Conservation (phyloP, 2,888 invertebrate genomes). For the Elysia crispata region DNA sequence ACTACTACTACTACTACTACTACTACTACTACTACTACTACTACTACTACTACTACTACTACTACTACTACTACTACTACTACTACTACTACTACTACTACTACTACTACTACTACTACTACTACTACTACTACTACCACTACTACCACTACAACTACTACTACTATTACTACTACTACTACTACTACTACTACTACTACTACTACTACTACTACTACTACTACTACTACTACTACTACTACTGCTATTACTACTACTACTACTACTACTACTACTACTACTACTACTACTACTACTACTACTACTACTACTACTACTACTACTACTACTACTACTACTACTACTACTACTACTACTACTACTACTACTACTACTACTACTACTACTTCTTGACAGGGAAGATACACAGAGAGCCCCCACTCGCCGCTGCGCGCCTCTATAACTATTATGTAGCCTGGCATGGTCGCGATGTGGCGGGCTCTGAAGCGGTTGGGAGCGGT, state of each 20-base stretch:
- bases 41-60: slow-evolving; percentile 4
- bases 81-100: slow-evolving; percentile 9
- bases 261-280: slow-evolving; percentile 9
- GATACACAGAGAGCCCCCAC: too few relatives aligned
- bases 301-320: not conserved
- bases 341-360: slow-evolving; percentile 9
- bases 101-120: slow-evolving; percentile 4
- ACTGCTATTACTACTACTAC: slow-evolving; percentile 4
- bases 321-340: slow-evolving; percentile 9
- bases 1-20: slow-evolving; percentile 9
- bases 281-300: slow-evolving; percentile 1
- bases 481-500: too few relatives aligned
- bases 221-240: slow-evolving; percentile 9
- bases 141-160: not conserved
- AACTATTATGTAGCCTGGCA: too few relatives aligned
- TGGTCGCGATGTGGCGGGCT: too few relatives aligned
- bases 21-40: slow-evolving; percentile 9
- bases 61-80: slow-evolving; percentile 9
- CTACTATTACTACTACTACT: not conserved
- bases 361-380: slow-evolving; percentile 4
- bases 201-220: slow-evolving; percentile 9
- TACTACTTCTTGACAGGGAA: not conserved
- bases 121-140: not conserved
- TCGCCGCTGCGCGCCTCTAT: too few relatives aligned
- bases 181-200: slow-evolving; percentile 9